Base-by-base conservation (phyloP, 1,140 invertebrate genomes). In the Listronotus bonariensis region DNA sequence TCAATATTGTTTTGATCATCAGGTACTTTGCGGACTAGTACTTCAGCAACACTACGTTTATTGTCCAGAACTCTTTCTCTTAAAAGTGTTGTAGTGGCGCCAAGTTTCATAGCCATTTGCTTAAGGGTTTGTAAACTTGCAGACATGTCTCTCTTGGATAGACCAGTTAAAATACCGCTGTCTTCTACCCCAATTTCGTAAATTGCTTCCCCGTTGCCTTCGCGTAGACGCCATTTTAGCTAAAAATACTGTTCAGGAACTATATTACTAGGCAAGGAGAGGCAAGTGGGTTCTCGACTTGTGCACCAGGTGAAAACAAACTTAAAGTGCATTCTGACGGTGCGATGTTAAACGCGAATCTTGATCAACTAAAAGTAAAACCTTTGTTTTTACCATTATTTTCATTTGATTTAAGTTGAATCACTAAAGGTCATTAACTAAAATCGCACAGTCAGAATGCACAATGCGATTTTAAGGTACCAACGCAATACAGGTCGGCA, bases 171-270 rank as follows among this genome's bases (percentile, higher is more conserved):
- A 26, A 88, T 83, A 0, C 96, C 96, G 79, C 91, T 94, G 80
- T 98, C 96, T 63, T 95, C 92, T 0, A 98, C 96, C 0, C 96
- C 95, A 51, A 98, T 93, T 82, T 97, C 93, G 82, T 99, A 99
- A 68, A 98, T 93, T 0, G 95, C 95, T 79, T 96, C 93, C 6
- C 96, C 96, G 56, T 92, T 89, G 11, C 93, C 93, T 74, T 94
- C 92, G 0, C 90, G 83, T 8, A 95, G 81, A 11, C 92, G 83
- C 93, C 93, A 95, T 82, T 95, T 94, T 84, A 95, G 87, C 87
- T 89, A 75, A 9, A 36, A 36, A 36, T 18, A 26, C 20, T 26
- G 20, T 26, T 26, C 2, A 26, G 20, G 20, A 26, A 26, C 20
- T 26, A n/a, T 26, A 26, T 26, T 26, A 26, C 2, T 26, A 26